Evolutionary conservation across 2,888 invertebrate genomes (phyloP).

Genomic region (Pristionchus entomophagus): DNA sequence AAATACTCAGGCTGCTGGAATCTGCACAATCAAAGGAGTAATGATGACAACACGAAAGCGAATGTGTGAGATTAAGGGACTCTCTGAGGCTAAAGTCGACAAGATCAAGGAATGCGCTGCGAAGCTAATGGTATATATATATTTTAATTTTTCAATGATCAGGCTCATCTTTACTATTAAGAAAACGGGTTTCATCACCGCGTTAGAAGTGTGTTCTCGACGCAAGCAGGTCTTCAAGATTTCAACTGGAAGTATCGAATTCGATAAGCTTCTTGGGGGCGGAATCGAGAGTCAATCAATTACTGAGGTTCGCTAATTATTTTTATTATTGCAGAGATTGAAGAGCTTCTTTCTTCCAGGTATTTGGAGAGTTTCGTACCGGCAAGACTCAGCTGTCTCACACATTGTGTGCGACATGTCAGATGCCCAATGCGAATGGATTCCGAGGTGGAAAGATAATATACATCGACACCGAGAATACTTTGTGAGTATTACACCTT

Average conservation of each 20-base stretch:
- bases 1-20: slow-evolving; percentile 82
- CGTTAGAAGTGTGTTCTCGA: slow-evolving; percentile 84
- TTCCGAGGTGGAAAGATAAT: slow-evolving; percentile 87
- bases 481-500: slow-evolving; percentile 81
- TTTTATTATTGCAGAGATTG: background rate
- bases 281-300: slow-evolving; percentile 85
- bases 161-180: slow-evolving; percentile 53
- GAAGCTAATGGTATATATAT: slow-evolving; percentile 80
- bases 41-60: slow-evolving; percentile 87
- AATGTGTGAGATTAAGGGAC: slow-evolving; percentile 84
- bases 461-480: slow-evolving; percentile 88
- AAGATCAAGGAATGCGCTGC: slow-evolving; percentile 86
- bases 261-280: slow-evolving; percentile 80
- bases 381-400: slow-evolving; percentile 89
- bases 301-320: slow-evolving; percentile 81
- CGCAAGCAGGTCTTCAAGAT: slow-evolving; percentile 85
- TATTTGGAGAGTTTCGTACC: slow-evolving; percentile 87
- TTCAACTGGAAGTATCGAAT: slow-evolving; percentile 80
- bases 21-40: slow-evolving; percentile 87
- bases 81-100: slow-evolving; percentile 86
- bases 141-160: too few species aligned
- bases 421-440: slow-evolving; percentile 82
- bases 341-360: background rate
- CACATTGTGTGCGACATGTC: slow-evolving; percentile 86
- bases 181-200: slow-evolving; percentile 84